A percentile compares a stretch with the other conserved stretches of the same genome.
These are phyloP conservation scores for Oostethus manadensis DNA, from an alignment of 2,113 vertebrate genomes.

Conservation along the genomic window DNA sequence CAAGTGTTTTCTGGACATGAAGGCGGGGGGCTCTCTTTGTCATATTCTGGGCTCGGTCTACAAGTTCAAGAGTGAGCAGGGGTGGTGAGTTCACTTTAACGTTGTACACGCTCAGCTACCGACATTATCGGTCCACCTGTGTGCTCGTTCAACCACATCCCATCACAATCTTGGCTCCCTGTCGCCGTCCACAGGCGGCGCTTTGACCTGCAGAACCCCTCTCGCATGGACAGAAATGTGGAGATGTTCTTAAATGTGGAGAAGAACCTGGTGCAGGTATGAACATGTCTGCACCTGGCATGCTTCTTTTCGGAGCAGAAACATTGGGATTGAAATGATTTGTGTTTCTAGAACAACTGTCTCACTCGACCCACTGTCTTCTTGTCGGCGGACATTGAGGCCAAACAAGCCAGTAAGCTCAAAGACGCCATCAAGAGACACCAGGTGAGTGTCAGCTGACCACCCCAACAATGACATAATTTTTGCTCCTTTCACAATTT, in stretches of 20 bases:
- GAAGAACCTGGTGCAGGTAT: slow-evolving; percentile 93
- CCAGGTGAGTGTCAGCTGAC: slow-evolving; percentile 75
- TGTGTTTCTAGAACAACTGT: slow-evolving; percentile 83
- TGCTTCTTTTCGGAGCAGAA: background rate
- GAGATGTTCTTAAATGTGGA: slow-evolving; percentile 99
- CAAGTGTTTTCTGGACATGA: slow-evolving; percentile 98
- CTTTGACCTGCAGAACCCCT: slow-evolving; percentile 97
- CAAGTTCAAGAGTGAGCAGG: slow-evolving; percentile 97
- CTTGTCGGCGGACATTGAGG: slow-evolving; percentile 87
- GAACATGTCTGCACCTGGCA: background rate
- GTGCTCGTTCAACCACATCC: background rate
- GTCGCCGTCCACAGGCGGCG: slow-evolving; percentile 75
- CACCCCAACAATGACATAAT: background rate
- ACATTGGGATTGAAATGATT: too few species aligned
- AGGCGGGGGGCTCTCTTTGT: slow-evolving; percentile 90
- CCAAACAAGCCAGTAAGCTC: slow-evolving; percentile 88
- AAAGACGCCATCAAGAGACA: slow-evolving; percentile 97
- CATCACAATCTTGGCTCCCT: background rate
- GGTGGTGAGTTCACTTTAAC: slow-evolving; percentile 80
- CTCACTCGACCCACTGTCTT: slow-evolving; percentile 90
- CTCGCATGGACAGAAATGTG: slow-evolving; percentile 96
- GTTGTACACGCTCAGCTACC: background rate
- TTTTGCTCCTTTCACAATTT: background rate
- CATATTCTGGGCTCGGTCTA: slow-evolving; percentile 96
- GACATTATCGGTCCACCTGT: too few species aligned